Conservation (phyloP, 2,113 vertebrate species). For the Phyllostomus discolor region DNA sequence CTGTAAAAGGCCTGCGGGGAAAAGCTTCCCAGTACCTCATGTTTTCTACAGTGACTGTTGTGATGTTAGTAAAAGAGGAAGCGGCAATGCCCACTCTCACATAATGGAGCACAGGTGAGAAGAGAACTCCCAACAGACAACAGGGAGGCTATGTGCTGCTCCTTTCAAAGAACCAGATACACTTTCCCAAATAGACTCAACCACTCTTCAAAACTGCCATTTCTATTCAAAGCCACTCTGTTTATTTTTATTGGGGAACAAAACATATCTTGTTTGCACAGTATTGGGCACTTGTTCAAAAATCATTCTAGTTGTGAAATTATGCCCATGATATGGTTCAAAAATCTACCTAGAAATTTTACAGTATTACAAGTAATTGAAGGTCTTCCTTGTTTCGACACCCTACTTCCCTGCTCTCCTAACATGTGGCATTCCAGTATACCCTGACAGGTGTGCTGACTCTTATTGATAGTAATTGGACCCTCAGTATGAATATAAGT, state of each 20-base stretch:
- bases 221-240: neutral
- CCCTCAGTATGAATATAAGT: neutral
- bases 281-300: neutral
- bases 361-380: neutral
- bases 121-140: no score
- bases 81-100: neutral
- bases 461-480: neutral
- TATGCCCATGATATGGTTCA: neutral
- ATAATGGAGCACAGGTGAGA: neutral
- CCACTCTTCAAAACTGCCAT: neutral
- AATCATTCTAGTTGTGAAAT: neutral
- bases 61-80: neutral
- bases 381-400: neutral
- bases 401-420: neutral
- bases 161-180: neutral
- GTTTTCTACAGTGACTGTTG: neutral
- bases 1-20: neutral
- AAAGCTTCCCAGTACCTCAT: neutral
- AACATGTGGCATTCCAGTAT: neutral
- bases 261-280: neutral
- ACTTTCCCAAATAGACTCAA: neutral
- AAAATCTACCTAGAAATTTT: neutral
- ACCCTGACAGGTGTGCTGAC: neutral
- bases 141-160: neutral
- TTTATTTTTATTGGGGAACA: neutral